Base-by-base conservation (phyloP, 2,888 invertebrate species). In the Noctua janthe region DNA sequence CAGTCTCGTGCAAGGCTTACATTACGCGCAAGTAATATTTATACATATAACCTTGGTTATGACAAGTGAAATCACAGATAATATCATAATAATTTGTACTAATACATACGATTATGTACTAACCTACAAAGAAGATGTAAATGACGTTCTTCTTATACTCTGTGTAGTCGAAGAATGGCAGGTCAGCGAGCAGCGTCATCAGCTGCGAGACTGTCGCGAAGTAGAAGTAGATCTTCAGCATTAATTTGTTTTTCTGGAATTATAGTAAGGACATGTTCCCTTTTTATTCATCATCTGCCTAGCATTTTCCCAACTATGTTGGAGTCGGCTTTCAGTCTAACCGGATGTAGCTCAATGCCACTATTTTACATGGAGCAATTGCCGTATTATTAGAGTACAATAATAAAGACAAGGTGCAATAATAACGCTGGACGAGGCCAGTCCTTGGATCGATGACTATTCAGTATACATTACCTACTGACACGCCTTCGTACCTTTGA, bases 141-240 rank as follows among this genome's bases (percentile, higher is more conserved):
- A 94, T 67, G 0, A 89, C 82, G 49, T 93, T 94, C 76, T 93
- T 93, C 29, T 92, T 83, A 81, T 93, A 91, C 49, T 94, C 92
- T 17, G 91, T 87, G 70, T 91, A 92, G 78, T 94, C 94, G 75
- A 94, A 91, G 87, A 91, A 94, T 0, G 90, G 80, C n/a, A 95
- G 83, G 85, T 95, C 95, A 51, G 94, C 82, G 59, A 92, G 88
- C 8, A 96, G 84, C 0, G 93, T 92, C n/a, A 94, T 70, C 64
- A 93, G 73, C 74, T 94, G 94, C 43, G 94, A 93, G 4, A 90
- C 88, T n/a, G 93, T 82, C 8, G 93, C 94, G 72, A 92, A 92
- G 89, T 94, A 94, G 78, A 95, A 92, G 87, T 95, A 96, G 20
- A 92, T 82, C 86, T 94, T 91, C 17, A 96, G 89, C 0, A 96